Evolutionary conservation across 2,888 invertebrate genomes (phyloP).

Genomic region (Rhagonycha lutea): DNA sequence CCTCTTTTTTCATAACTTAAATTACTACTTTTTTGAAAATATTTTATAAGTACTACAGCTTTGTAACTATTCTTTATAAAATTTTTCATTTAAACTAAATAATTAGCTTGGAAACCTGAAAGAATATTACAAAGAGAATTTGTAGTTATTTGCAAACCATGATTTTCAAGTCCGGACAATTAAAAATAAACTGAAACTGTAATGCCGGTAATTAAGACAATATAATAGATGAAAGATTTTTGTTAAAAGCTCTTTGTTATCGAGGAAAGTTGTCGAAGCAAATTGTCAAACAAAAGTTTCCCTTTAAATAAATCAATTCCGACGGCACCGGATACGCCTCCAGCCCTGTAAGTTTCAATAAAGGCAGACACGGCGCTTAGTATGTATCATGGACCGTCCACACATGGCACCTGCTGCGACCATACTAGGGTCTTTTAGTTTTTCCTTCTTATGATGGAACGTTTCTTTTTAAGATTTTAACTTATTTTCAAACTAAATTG

Average conservation of each 20-base stretch:
- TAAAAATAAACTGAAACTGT: background rate
- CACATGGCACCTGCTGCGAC: conserved; percentile 15
- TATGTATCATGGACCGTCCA: conserved; percentile 26
- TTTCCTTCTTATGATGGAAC: conserved; percentile 7
- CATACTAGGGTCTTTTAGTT: conserved; percentile 7
- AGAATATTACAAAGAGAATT: background rate
- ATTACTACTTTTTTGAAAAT: background rate
- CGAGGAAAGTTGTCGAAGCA: background rate
- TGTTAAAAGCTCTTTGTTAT: background rate
- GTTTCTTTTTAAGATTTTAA: conserved; percentile 7
- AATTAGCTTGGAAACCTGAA: background rate
- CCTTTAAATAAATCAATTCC: conserved; percentile 28
- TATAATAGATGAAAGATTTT: background rate
- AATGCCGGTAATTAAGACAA: background rate
- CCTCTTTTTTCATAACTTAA: background rate
- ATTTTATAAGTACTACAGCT: background rate
- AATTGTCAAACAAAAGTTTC: conserved; percentile 18
- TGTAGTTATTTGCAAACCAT: background rate
- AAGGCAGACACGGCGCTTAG: conserved; percentile 28
- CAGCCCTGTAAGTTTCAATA: conserved; percentile 29
- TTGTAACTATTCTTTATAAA: too few relatives aligned
- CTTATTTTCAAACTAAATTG: background rate
- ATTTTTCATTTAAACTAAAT: background rate
- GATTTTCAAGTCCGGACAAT: background rate
- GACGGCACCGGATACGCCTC: conserved; percentile 25